A percentile compares a stretch with the other conserved stretches of the same genome.
These are phyloP conservation scores for Pomatostomus ruficeps DNA, from an alignment of 2,113 vertebrate genomes.

Conservation along the genomic window DNA sequence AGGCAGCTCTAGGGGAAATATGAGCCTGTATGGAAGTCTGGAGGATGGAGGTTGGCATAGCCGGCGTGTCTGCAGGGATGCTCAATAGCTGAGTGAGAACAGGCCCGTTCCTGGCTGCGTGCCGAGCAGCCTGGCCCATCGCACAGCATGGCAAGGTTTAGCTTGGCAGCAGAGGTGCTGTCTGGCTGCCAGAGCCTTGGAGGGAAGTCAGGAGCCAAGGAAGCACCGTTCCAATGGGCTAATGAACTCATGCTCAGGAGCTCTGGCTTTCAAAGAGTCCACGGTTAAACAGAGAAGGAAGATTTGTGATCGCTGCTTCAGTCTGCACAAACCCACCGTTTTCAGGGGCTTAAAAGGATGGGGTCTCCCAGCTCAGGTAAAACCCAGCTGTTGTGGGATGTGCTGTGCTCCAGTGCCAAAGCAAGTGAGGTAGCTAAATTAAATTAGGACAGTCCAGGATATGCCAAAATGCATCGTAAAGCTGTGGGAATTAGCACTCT, in stretches of 20 bases:
- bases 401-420: not conserved
- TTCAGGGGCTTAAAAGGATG: not conserved
- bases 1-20: not conserved
- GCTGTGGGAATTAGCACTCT: not conserved
- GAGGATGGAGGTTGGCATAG: not conserved
- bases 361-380: not conserved
- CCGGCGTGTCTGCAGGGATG: not conserved
- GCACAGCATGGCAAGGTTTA: slow-evolving; percentile 22
- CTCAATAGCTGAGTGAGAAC: not conserved
- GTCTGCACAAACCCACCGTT: not conserved
- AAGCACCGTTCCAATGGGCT: not conserved
- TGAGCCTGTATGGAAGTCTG: not conserved
- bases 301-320: not conserved
- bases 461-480: not conserved
- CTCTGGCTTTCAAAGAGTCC: not conserved
- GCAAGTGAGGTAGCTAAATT: not conserved
- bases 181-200: not conserved
- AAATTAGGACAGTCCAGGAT: not conserved
- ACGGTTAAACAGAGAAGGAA: not conserved
- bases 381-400: not conserved
- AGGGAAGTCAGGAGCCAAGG: not conserved
- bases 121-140: not conserved
- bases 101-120: not conserved
- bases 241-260: not conserved
- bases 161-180: not conserved